Evolutionary conservation across 2,797 vertebrate species (phyloP).

Genomic region (Phataginus tetradactyla): DNA sequence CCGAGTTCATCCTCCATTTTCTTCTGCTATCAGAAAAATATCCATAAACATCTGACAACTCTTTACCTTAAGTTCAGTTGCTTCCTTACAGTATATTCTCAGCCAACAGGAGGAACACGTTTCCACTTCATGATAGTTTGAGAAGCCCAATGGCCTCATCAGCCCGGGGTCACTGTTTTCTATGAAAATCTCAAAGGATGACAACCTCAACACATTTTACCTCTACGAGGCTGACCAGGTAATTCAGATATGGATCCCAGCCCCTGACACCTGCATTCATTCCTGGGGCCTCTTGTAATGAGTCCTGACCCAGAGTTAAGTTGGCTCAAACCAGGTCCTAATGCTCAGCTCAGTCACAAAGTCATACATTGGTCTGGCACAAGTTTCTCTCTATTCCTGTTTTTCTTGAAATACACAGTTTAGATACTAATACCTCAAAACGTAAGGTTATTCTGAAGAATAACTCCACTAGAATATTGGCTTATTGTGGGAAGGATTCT

Average conservation of each 20-base stretch:
- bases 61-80: neutral
- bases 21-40: neutral
- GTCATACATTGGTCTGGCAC: neutral
- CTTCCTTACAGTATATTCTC: neutral
- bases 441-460: neutral
- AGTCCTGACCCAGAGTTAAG: neutral
- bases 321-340: neutral
- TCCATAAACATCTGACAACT: neutral
- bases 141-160: neutral
- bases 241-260: neutral
- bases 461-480: neutral
- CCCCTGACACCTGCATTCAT: neutral
- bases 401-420: neutral
- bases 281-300: no score
- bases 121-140: neutral
- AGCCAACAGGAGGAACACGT: neutral
- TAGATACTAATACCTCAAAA: neutral
- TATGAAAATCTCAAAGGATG: neutral
- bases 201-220: neutral
- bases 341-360: neutral
- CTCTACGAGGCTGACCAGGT: neutral
- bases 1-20: neutral
- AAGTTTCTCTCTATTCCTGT: neutral
- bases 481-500: neutral
- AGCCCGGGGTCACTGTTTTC: neutral